Conservation (phyloP, 2,797 vertebrate species). For the Manis crassicaudata region DNA sequence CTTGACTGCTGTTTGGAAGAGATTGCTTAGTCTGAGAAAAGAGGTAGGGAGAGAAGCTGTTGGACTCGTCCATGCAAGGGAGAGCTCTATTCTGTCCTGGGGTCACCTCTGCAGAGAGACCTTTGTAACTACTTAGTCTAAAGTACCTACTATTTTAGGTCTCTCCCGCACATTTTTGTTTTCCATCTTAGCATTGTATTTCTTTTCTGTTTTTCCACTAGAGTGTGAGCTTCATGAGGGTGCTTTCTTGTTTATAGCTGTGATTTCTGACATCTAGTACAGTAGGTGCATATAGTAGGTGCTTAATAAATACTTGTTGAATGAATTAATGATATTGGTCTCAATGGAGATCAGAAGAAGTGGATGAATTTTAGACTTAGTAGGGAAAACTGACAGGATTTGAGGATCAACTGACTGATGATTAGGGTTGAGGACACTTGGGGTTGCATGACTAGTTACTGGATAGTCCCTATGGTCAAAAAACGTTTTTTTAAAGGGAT, state of each 20-base stretch:
- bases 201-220: not conserved
- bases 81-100: not conserved
- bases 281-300: not conserved
- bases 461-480: not conserved
- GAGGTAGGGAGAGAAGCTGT: not conserved
- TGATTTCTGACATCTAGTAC: not conserved
- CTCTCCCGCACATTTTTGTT: not conserved
- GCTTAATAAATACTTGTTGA: not conserved
- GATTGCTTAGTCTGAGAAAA: not conserved
- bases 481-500: not conserved
- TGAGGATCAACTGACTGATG: not conserved
- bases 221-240: not conserved
- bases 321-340: constrained; percentile 41
- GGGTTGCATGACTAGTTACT: not conserved
- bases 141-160: not conserved
- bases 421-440: not conserved
- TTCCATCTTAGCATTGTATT: not conserved
- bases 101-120: not conserved
- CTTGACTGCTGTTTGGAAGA: not conserved
- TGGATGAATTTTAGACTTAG: not conserved
- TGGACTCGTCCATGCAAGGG: not conserved
- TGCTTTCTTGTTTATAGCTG: not conserved
- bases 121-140: not conserved
- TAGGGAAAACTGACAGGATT: not conserved
- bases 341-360: constrained; percentile 2